Percentiles rank a stretch among this genome's conserved stretches.
phyloP scores from a whole-genome alignment of 2,113 vertebrate genomes.

The Sakesphorus luctuosus region DNA sequence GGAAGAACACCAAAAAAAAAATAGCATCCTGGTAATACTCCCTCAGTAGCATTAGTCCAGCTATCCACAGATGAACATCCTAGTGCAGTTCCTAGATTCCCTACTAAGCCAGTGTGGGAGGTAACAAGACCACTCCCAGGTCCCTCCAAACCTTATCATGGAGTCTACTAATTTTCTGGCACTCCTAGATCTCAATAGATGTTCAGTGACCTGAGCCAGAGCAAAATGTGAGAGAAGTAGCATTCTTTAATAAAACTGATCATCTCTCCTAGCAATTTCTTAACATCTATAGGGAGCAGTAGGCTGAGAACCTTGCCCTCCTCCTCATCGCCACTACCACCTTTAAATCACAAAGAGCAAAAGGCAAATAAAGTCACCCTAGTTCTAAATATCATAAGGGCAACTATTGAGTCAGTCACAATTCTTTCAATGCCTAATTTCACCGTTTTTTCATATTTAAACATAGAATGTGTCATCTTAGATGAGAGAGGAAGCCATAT shows the following conservation, averaged over 20 bases:
- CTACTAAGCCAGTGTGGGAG: not conserved
- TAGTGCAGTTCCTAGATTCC: not conserved
- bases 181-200: not conserved
- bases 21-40: not conserved
- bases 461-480: not conserved
- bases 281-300: not conserved
- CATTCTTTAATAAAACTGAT: not conserved
- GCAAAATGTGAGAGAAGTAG: not conserved
- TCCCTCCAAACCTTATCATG: not conserved
- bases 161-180: not conserved
- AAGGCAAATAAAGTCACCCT: not conserved
- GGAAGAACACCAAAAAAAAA: not conserved
- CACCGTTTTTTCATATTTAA: not conserved
- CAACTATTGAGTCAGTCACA: not conserved
- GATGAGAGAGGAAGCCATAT: not conserved
- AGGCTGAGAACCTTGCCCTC: not conserved
- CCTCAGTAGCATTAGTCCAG: not conserved
- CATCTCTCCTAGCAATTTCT: not conserved
- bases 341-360: not conserved
- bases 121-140: not conserved
- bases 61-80: not conserved
- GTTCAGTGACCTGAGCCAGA: not conserved
- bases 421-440: not conserved
- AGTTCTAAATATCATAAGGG: not conserved
- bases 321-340: rapidly evolving